Base-by-base conservation (phyloP, 1,140 invertebrate genomes). In the Globodera ellingtonae region DNA sequence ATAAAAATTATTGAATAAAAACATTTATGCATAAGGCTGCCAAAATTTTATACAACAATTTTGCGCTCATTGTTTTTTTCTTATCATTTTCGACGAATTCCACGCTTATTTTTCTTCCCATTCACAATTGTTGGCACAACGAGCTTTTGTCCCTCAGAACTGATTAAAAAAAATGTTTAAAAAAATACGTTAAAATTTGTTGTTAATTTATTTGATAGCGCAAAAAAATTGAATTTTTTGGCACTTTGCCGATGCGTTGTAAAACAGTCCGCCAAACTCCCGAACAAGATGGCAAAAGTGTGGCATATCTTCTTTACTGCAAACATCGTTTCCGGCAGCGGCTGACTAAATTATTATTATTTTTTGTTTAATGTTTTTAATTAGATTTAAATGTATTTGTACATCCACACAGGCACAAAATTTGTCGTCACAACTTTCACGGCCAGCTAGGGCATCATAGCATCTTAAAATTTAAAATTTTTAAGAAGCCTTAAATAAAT, bases 381-480 rank as follows among this genome's bases (percentile, higher is more conserved):
- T 15, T 15, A 18, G 35, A 69, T 69, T 35, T 6, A 69, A 69
- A 13, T 69, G 44, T 13, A 44, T 44, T 44, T 65, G 13, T 47
- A 79, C 78, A 15, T 47, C 24, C 24, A 79, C 0, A n/a, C 78
- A 79, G 74, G 56, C 44, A 44, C 78, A 79, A n/a, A 79, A 79
- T 21, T 67, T 56, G 50, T 79, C 78, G 56, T 79, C 78, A 66
- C 78, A 79, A 52, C 81, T n/a, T 21, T 78, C 81, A 77, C 13
- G 78, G 48, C 78, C 78, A 8, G 21, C 13, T 59, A 81, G 78
- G 5, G 24, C 76, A 46, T 81, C 78, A 79, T 79, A 79, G 56
- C 78, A 79, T 4, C 67, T 70, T 7, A 9, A 67, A 13, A 52
- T 52, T 52, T 35, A 35, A 35, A 35, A 35, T 35, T 35, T 24